Base-by-base conservation (phyloP, 2,113 vertebrate species). In the Etheostoma spectabile region DNA sequence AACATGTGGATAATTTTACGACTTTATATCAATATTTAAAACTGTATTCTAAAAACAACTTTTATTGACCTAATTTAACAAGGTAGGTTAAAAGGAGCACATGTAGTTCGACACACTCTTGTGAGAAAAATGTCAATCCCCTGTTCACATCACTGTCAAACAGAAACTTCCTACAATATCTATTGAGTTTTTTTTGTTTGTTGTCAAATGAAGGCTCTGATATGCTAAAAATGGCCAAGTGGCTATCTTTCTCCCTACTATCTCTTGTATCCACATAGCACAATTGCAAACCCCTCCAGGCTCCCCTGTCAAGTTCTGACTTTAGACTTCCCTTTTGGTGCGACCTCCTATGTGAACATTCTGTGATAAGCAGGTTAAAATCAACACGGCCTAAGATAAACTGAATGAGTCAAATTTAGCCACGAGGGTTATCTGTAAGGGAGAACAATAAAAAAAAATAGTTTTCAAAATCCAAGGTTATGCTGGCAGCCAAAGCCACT, bases 331-430 rank as follows among this genome's bases (percentile, higher is more conserved):
- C 87, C 51, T 57, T 35, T 60, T 22, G 24, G 35, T 64, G 63
- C 56, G 49, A 57, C 76, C 77, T 72, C 66, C 83, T 77, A 85
- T 27, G 64, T 70, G 77, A 83, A 83, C 48, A 24, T 81, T 78
- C 18, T 64, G 66, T 59, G 92, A 92, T 92, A 92, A 92, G 85
- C 60, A 27, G 63, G 59, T 89, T 85, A 78, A 42, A 91, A 92
- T 88, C 86, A 91, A 91, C 79, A 82, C 24, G 14, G 38, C 45
- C 30, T 42, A 49, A 84, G 88, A 94, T 89, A 90, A 93, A 87
- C 16, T 13, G 16, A 84, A 80, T 27, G 73, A 81, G 83, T 88
- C 88, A 89, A 86, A 91, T 90, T 87, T 86, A 91, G 82, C 85
- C 19, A 7, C 15, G 2, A 16, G 66, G 68, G 72, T 88, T 92